Base-by-base conservation (phyloP, 92 coral and sea anemone genomes). In the Isaurus tuberculatus region DNA sequence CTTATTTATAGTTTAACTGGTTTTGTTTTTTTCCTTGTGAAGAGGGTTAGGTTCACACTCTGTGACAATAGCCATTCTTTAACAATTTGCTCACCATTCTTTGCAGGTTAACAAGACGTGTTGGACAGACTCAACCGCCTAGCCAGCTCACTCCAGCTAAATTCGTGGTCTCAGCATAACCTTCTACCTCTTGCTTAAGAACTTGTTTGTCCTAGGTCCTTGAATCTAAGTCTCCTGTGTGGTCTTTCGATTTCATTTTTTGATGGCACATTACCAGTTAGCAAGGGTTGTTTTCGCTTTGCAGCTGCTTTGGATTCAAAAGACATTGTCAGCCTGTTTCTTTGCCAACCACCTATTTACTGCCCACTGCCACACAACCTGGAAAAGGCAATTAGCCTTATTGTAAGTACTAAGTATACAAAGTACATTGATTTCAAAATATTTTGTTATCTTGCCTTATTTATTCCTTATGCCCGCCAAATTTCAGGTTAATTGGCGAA, bases 131-230 rank as follows among this genome's bases (percentile, higher is more conserved):
- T 65, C 60, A 85, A 89, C 8, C 72, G 23, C 4, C 25, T 64
- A 13, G 92, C 90, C 28, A 89, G 72, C 26, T 67, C 66, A 4
- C 70, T 70, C 90, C 90, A 89, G 79, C 70, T 86, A 57, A 89
- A 26, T 23, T 17, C 22, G 43, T 81, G 79, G 60, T 72, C 63
- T 86, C 90, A 53, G 26, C 73, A 82, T 86, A 89, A 14, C 66
- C 14, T 42, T 86, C 79, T 1, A 89, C 86, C 66, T 86, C 92
- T 30, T 60, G 70, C 65, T 65, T 81, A 26, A 86, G 55, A 25
- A 83, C 83, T 27, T 80, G 79, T 74, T 81, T 89, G 61, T 86
- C 90, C 89, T 86, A 89, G 19, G 26, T 63, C 68, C 81, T 73
- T 8, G 16, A 9, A 6, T 81, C 85, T 8, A 86, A 16, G 60